Evolutionary conservation across 2,797 vertebrate species (phyloP).

Genomic region (Kryptopterus vitreolus): DNA sequence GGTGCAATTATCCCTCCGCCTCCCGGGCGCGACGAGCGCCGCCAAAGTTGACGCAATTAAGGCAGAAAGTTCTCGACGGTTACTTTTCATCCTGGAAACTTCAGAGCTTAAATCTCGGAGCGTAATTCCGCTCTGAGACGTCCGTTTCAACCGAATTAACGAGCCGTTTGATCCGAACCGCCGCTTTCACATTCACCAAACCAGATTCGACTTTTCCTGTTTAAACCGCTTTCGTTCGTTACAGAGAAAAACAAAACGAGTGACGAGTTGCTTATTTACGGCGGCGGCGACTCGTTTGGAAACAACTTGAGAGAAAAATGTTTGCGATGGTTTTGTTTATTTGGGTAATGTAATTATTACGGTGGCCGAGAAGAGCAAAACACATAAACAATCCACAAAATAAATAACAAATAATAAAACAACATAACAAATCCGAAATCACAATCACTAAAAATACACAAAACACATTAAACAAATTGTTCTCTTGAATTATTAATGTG

Average conservation of each 20-base stretch:
- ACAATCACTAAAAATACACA: too few species aligned
- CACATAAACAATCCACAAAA: too few species aligned
- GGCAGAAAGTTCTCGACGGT: slow-evolving; percentile 9
- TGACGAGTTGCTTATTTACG: neutral
- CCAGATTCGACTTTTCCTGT: neutral
- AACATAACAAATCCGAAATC: too few species aligned
- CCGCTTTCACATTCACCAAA: neutral
- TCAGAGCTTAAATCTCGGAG: slow-evolving; percentile 6
- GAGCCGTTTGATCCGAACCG: slow-evolving; percentile 25
- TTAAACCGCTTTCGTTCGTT: neutral
- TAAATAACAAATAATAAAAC: too few species aligned
- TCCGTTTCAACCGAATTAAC: neutral
- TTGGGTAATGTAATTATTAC: too few species aligned
- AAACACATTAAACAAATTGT: too few species aligned
- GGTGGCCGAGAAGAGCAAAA: too few species aligned
- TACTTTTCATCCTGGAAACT: slow-evolving; percentile 19
- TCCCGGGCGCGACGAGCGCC: slow-evolving; percentile 46
- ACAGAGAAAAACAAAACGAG: neutral
- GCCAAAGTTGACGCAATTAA: slow-evolving; percentile 47
- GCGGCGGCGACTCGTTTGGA: too few species aligned
- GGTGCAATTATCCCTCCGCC: slow-evolving; percentile 45
- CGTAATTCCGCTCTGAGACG: neutral
- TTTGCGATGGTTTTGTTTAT: too few species aligned
- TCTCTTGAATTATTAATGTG: too few species aligned
- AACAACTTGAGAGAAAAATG: too few species aligned